A percentile compares a stretch with the other conserved stretches of the same genome.
phyloP scores from a whole-genome alignment of 2,113 vertebrate genomes.

The Pachycephala philippinensis region DNA sequence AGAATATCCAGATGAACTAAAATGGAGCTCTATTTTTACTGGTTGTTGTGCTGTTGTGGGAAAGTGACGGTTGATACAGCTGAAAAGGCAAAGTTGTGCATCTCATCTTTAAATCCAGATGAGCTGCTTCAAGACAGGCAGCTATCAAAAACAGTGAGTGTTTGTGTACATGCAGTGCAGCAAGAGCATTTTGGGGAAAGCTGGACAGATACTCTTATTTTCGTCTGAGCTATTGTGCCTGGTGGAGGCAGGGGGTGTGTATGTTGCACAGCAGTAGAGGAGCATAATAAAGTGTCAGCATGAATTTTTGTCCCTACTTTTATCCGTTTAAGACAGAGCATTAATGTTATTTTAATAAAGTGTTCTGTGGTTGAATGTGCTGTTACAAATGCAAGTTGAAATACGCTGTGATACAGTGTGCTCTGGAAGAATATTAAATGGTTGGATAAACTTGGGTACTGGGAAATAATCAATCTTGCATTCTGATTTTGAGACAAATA shows the following conservation, averaged over 20 bases:
- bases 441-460: slow-evolving; percentile 15
- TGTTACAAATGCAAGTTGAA: background rate
- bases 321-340: background rate
- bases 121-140: background rate
- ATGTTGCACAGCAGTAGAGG: background rate
- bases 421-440: slow-evolving; percentile 42
- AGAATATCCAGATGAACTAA: background rate
- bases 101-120: background rate
- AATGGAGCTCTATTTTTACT: background rate
- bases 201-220: background rate
- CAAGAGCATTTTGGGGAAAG: background rate
- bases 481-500: slow-evolving; percentile 2
- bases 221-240: background rate
- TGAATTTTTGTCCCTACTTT: background rate
- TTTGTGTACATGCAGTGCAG: background rate
- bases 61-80: background rate
- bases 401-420: background rate
- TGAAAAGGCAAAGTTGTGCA: background rate
- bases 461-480: slow-evolving; percentile 36
- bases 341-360: background rate
- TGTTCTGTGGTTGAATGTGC: background rate
- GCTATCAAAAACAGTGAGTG: background rate
- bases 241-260: background rate
- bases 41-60: background rate
- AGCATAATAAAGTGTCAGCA: background rate